Evolutionary conservation across 2,113 vertebrate species (phyloP).

Genomic region (Anguilla rostrata): DNA sequence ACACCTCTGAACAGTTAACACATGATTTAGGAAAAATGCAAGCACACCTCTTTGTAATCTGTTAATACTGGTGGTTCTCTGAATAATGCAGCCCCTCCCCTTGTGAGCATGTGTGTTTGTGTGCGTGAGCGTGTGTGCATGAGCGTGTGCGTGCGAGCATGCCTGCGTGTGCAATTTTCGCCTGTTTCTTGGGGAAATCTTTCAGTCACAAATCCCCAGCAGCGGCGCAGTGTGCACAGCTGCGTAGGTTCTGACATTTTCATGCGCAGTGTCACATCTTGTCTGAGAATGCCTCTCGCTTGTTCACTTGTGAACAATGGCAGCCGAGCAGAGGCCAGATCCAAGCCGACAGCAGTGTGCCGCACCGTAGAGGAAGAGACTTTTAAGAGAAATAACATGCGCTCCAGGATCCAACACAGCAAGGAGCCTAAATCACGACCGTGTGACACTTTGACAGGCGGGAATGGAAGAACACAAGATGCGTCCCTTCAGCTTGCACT

Average conservation of each 20-base stretch:
- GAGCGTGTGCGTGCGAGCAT: neutral
- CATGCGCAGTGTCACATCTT: neutral
- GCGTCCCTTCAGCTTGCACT: neutral
- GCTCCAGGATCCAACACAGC: neutral
- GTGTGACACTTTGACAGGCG: neutral
- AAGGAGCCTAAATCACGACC: neutral
- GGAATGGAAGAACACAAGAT: neutral
- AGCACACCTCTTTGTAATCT: neutral
- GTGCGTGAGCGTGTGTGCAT: neutral
- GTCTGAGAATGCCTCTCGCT: neutral
- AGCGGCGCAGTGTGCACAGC: neutral
- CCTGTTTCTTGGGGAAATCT: neutral
- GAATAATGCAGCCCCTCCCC: neutral
- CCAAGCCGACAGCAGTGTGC: neutral
- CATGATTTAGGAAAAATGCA: neutral
- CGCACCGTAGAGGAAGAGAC: neutral
- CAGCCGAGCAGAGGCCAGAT: neutral
- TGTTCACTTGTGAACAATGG: neutral
- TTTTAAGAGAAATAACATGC: neutral
- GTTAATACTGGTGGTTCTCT: neutral
- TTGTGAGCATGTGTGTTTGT: neutral
- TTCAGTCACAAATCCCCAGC: neutral
- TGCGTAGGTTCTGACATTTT: neutral
- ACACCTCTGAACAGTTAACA: no score
- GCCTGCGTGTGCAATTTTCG: neutral